Conservation (phyloP, 2,888 invertebrate species). For the Dryomyza anilis region DNA sequence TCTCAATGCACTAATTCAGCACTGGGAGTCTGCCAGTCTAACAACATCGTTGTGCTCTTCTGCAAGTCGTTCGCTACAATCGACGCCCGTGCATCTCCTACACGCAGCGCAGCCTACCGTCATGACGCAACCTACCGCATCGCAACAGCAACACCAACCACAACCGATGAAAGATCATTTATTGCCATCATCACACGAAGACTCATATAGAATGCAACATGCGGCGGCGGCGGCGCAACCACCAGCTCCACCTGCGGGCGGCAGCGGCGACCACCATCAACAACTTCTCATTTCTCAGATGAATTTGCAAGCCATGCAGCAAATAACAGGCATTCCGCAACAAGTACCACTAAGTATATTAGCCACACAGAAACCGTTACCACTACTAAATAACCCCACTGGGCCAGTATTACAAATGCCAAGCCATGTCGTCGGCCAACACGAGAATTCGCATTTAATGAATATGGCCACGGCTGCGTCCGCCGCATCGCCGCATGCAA, state of each 20-base stretch:
- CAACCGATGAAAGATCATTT: conserved; percentile 31
- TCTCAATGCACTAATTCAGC: conserved; percentile 70
- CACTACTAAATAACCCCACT: conserved; percentile 36
- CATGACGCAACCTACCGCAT: conserved; percentile 42
- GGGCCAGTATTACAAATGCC: conserved; percentile 37
- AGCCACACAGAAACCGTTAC: conserved; percentile 37
- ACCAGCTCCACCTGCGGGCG: conserved; percentile 34
- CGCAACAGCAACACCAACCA: conserved; percentile 1
- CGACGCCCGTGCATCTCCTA: conserved; percentile 64
- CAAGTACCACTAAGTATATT: conserved; percentile 37
- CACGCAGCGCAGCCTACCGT: too few relatives aligned
- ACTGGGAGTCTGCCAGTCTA: conserved; percentile 77
- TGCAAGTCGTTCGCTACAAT: conserved; percentile 64
- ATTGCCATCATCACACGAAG: conserved; percentile 28
- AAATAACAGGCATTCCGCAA: conserved; percentile 37
- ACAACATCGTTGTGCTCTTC: conserved; percentile 63
- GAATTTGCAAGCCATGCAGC: conserved; percentile 44
- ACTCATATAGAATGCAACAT: too few relatives aligned
- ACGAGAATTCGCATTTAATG: neutral
- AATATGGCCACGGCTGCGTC: neutral
- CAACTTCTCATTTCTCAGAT: conserved; percentile 44
- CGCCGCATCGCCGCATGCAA: too few relatives aligned
- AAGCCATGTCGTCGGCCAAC: conserved; percentile 3
- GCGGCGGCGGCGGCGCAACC: conserved; percentile 28
- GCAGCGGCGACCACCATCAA: conserved; percentile 39